Percentiles rank a stretch among this genome's conserved stretches.
Conservation (phyloP, 2,797 vertebrate species). For the Triplophysa yarkandensis region DNA sequence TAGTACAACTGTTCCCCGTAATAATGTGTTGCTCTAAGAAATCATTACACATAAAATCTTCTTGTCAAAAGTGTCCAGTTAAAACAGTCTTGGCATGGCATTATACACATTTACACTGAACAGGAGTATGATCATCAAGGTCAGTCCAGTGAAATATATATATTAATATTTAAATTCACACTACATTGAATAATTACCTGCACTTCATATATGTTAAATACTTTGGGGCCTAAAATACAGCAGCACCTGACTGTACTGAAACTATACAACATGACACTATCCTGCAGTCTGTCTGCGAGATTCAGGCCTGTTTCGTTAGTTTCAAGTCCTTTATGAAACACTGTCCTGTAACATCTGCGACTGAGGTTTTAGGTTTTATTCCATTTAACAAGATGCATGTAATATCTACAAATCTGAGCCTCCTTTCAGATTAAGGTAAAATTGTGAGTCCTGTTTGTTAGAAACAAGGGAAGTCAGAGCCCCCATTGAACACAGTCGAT, state of each 20-base stretch:
- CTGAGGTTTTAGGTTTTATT: neutral
- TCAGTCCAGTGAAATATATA: conserved; percentile 28
- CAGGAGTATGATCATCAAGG: conserved; percentile 18
- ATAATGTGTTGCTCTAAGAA: neutral
- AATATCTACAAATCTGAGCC: conserved; percentile 16
- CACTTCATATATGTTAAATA: conserved; percentile 11
- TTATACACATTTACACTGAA: conserved; percentile 24
- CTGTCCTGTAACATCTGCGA: neutral
- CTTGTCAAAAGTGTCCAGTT: conserved; percentile 32
- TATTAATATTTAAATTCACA: conserved; percentile 13
- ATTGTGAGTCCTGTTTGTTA: conserved; percentile 19
- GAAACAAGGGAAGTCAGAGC: conserved; percentile 41
- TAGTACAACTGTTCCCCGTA: neutral
- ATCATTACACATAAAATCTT: conserved; percentile 34
- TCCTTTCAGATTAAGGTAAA: too few species aligned
- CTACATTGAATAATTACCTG: conserved; percentile 12
- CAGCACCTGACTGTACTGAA: conserved; percentile 29
- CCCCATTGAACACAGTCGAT: conserved; percentile 47
- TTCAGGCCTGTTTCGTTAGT: neutral
- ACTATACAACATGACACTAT: conserved; percentile 17
- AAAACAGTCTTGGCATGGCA: conserved; percentile 52
- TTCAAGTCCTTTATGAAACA: conserved; percentile 1
- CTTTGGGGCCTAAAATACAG: conserved; percentile 23
- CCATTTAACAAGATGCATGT: conserved; percentile 8
- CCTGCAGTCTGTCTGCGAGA: neutral